Base-by-base conservation (phyloP, 2,888 invertebrate genomes). In the Brachyopa scutellaris region DNA sequence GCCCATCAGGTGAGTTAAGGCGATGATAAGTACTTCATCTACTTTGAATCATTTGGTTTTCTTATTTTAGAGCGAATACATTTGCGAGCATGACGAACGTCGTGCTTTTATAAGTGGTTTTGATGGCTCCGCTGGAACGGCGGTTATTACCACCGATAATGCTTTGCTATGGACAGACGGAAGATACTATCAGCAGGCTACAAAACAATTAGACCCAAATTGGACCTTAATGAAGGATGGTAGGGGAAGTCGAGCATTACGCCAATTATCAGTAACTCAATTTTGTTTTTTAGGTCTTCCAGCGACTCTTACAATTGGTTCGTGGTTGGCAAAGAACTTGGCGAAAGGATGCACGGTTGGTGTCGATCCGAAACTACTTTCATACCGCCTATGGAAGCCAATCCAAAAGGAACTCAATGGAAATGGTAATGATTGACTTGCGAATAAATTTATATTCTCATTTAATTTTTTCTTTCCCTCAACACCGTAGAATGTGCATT, bases 131-230 rank as follows among this genome's bases (percentile, higher is more conserved):
- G 95, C 95, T 7, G 99, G 98, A 2, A 97, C 97, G 0, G 98
- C 97, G 0, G 92, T 99, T 6, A 93, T 99, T 42, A 97, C 98
- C 0, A 88, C 92, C 0, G 91, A 93, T 0, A 91, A 93, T 15
- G 97, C 97, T 0, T 91, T 95, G 2, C 89, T 99, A n/a, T 99
- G 99, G 99, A 99, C 99, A 0, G 99, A 99, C 91, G 99, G 99
- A 0, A 92, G 99, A 5, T 99, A 99, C 89, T 97, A 95, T 89
- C 92, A 96, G 21, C 99, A 99, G 92, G 98, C 98, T 0, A 91
- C 92, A 11, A 92, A 94, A 84, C 95, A 99, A 88, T 91, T 97
- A 31, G 97, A 97, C 88, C 88, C 91, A 0, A 92, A 93, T 42
- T 99, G 99, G 99, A 95, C 93, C 0, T 91, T 99, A 4, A 98